Evolutionary conservation across 1,140 invertebrate genomes (phyloP).

Genomic region (Trichonephila clavata): DNA sequence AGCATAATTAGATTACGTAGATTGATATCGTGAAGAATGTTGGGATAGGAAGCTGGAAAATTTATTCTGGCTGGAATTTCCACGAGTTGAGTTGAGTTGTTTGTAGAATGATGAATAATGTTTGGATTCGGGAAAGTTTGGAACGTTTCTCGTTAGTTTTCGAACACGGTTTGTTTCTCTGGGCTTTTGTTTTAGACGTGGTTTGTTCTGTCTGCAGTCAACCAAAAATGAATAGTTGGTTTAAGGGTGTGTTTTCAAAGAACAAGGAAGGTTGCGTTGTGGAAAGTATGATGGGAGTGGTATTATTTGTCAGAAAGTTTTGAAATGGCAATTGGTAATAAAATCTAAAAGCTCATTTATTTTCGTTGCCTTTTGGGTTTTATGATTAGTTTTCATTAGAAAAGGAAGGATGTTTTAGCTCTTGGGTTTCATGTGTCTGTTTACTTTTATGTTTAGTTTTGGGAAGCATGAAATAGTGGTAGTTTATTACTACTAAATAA

Average conservation of each 20-base stretch:
- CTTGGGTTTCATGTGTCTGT: too few species aligned
- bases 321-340: background rate
- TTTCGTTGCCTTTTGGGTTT: too few species aligned
- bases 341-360: background rate
- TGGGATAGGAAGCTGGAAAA: slow-evolving; percentile 50
- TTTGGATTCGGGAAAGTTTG: background rate
- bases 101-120: slow-evolving; percentile 66
- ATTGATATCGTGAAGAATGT: slow-evolving; percentile 37
- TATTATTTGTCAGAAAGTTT: background rate
- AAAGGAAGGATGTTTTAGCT: too few species aligned
- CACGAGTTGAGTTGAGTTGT: slow-evolving; percentile 78
- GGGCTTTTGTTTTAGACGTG: slow-evolving; percentile 78
- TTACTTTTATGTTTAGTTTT: too few species aligned
- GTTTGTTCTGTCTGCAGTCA: background rate
- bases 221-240: background rate
- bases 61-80: slow-evolving; percentile 78
- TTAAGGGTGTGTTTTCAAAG: background rate
- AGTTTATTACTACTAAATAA: too few species aligned
- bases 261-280: background rate
- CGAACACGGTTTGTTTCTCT: background rate
- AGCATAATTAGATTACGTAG: slow-evolving; percentile 45
- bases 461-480: too few species aligned
- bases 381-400: too few species aligned
- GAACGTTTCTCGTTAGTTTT: background rate
- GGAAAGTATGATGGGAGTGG: background rate